A percentile compares a stretch with the other conserved stretches of the same genome.
Evolutionary conservation across 2,888 invertebrate genomes (phyloP).

Genomic region (Oligia latruncula): DNA sequence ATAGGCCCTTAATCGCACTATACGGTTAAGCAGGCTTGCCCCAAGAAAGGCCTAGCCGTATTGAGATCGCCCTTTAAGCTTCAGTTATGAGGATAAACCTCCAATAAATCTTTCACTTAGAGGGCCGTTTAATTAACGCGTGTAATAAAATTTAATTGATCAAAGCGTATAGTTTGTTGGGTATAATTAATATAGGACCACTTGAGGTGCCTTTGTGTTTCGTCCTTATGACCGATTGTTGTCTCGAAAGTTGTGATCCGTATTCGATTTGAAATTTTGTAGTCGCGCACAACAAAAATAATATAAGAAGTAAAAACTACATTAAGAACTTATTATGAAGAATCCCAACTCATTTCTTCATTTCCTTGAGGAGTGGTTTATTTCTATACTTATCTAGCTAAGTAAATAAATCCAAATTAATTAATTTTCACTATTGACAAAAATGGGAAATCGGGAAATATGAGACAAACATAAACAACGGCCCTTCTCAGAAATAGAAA

Average conservation of each 20-base stretch:
- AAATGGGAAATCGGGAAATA: not conserved
- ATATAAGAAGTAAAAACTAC: not conserved
- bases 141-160: slow-evolving; percentile 89
- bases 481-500: not conserved
- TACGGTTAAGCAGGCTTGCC: slow-evolving; percentile 68
- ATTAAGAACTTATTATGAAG: not conserved
- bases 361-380: too few species aligned
- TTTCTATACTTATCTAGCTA: not conserved
- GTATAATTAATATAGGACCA: slow-evolving; percentile 74
- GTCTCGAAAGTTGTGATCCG: slow-evolving; percentile 30
- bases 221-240: slow-evolving; percentile 44
- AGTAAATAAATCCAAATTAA: not conserved
- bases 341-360: too few species aligned
- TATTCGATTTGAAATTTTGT: slow-evolving; percentile 9
- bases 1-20: slow-evolving; percentile 75
- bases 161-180: slow-evolving; percentile 82
- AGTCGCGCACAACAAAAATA: not conserved
- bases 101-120: slow-evolving; percentile 89
- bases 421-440: not conserved
- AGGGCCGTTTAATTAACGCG: slow-evolving; percentile 86
- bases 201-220: slow-evolving; percentile 68
- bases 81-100: slow-evolving; percentile 89
- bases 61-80: slow-evolving; percentile 85
- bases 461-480: not conserved
- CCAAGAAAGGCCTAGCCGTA: slow-evolving; percentile 73